phyloP scores from a whole-genome alignment of 2,797 vertebrate genomes.

The Galaxias olidus region DNA sequence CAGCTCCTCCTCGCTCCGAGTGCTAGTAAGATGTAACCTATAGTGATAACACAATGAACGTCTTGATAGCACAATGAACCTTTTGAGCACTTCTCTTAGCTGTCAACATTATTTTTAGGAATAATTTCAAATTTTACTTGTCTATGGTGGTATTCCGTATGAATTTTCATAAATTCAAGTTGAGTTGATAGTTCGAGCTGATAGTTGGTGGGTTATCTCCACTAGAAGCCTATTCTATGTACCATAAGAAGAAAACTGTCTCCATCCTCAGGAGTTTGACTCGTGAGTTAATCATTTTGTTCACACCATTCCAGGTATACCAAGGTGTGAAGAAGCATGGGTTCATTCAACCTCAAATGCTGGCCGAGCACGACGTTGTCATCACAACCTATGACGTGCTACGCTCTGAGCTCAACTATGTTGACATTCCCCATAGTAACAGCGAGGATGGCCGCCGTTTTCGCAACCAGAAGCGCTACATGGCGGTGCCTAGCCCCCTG shows the following conservation, averaged over 20 bases:
- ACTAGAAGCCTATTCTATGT: too few species aligned
- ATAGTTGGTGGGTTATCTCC: too few species aligned
- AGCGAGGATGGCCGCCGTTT: constrained; percentile 93
- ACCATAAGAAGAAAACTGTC: too few species aligned
- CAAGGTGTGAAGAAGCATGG: constrained; percentile 97
- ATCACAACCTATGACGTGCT: constrained; percentile 98
- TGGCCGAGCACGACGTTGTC: constrained; percentile 95
- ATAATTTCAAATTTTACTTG: too few species aligned
- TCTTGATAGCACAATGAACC: too few species aligned
- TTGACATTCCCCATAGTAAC: constrained; percentile 97
- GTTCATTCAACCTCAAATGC: constrained; percentile 91
- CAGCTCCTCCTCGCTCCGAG: constrained; percentile 86
- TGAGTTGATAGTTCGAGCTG: too few species aligned
- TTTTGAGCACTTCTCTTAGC: too few species aligned
- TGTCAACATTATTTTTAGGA: too few species aligned
- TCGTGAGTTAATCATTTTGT: background rate
- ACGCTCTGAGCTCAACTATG: constrained; percentile 93
- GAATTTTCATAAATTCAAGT: constrained; percentile 1
- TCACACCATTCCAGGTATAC: constrained; percentile 80
- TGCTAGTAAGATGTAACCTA: constrained; percentile 97
- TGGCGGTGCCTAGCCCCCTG: constrained; percentile 96
- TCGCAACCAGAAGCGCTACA: constrained; percentile 96
- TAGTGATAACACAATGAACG: too few species aligned
- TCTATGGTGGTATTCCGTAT: background rate
- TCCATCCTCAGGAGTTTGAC: too few species aligned